Base-by-base conservation (phyloP, 2,797 vertebrate genomes). In the Myoxocephalus aenaeus region DNA sequence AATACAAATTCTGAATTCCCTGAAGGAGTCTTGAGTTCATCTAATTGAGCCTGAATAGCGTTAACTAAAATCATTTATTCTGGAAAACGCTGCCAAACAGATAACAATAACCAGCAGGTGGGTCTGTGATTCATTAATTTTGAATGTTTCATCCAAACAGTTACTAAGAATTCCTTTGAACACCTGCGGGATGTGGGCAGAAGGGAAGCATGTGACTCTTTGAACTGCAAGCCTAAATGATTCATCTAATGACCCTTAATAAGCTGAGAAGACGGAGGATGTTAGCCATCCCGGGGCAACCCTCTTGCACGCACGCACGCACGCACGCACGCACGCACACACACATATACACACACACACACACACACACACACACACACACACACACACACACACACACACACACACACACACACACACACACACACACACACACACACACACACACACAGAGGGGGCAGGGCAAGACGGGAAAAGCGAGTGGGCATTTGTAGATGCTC, bases 171-270 rank as follows among this genome's bases (percentile, higher is more conserved):
- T 34, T 79, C 65, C 76, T 84, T 65, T 83, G 75, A 89, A 87
- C 85, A 87, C 83, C 87, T 89, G 84, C 12, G 2, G 83, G 77
- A 83, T 29, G 27, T 0, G 2, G 54, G 27, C 17, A 61, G 53
- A 80, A 83, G 36, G 84, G 61, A 77, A 84, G 57, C 80, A 57
- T 20, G 71, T 66, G 73, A 84, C 51, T 71, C 83, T 84, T 81
- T 82, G 57, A 88, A 76, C 70, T 56, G 32, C 71, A 62, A 38
- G 59, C 51, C 42, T 42, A 78, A 71, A 80, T 84, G 88, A 92
- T 59, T 92, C 85, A 87, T 88, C 83, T 75, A 88, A 90, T 82
- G 67, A 85, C 7, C 54, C 51, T 67, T 76, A 86, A 89, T 75
- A 77, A 80, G 67, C 68, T 9, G 59, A 51, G 65, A 76, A 73